These are phyloP conservation scores for Andrena hattorfiana DNA, from an alignment of 2,888 invertebrate species.

Conservation along the genomic window DNA sequence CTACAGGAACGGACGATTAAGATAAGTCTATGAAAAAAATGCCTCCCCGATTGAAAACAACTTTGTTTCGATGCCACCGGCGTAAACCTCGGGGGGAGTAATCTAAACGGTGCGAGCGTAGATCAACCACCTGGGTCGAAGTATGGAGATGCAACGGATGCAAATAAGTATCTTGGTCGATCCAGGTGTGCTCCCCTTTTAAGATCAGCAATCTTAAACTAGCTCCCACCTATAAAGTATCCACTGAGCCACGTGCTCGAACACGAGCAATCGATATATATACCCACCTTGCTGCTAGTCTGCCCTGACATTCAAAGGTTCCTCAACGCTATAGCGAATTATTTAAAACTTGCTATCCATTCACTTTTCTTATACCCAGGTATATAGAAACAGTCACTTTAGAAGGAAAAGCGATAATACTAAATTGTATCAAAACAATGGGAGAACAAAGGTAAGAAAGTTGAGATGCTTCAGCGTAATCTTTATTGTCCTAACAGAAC, in stretches of 20 bases:
- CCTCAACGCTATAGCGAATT: slow-evolving; percentile 7
- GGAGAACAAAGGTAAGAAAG: too few relatives aligned
- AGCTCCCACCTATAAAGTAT: slow-evolving; percentile 46
- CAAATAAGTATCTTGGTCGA: slow-evolving; percentile 68
- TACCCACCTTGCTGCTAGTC: slow-evolving; percentile 24
- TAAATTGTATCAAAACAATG: too few relatives aligned
- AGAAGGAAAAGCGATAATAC: too few relatives aligned
- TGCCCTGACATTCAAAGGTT: neutral
- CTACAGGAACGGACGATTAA: slow-evolving; percentile 25
- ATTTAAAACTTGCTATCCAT: neutral
- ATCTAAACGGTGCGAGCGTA: slow-evolving; percentile 26
- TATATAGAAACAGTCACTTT: too few relatives aligned
- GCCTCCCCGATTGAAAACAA: slow-evolving; percentile 33
- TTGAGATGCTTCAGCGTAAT: too few relatives aligned
- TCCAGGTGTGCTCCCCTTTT: slow-evolving; percentile 70
- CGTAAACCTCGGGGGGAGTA: slow-evolving; percentile 27
- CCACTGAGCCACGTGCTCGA: slow-evolving; percentile 53
- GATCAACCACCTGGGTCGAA: slow-evolving; percentile 47
- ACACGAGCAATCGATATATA: slow-evolving; percentile 2
- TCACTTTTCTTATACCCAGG: neutral
- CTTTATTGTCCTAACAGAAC: too few relatives aligned
- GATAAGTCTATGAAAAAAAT: slow-evolving; percentile 26
- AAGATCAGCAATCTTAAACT: slow-evolving; percentile 67
- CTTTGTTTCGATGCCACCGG: slow-evolving; percentile 41
- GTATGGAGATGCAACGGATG: slow-evolving; percentile 57